phyloP scores from a whole-genome alignment of 2,888 invertebrate genomes.

The Liopterus haemorrhoidalis region DNA sequence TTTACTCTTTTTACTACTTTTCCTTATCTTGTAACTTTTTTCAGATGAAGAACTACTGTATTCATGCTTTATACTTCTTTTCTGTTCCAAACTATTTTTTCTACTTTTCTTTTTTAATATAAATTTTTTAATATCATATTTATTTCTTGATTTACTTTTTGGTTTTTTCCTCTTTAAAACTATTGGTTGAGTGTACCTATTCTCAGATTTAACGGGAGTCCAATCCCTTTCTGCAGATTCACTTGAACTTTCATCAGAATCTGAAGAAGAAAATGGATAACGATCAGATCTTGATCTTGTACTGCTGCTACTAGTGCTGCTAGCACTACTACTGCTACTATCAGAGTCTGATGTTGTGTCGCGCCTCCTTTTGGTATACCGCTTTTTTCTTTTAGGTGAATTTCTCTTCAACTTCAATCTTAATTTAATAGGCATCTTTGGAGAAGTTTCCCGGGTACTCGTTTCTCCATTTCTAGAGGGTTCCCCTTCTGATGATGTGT shows the following conservation, averaged over 20 bases:
- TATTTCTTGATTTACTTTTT: constrained; percentile 11
- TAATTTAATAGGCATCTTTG: constrained; percentile 30
- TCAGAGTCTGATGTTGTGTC: constrained; percentile 13
- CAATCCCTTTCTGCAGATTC: background rate
- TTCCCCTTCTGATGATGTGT: constrained; percentile 18
- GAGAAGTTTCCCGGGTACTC: constrained; percentile 1
- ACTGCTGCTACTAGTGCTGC: constrained; percentile 8
- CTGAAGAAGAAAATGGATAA: constrained; percentile 9
- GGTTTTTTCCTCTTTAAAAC: constrained; percentile 13
- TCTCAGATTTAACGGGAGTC: background rate
- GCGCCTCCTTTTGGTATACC: too few species aligned
- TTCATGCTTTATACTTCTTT: constrained; percentile 11
- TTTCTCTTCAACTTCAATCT: constrained; percentile 35
- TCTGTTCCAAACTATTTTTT: constrained; percentile 1
- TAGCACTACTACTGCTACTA: constrained; percentile 12
- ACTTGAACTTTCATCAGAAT: constrained; percentile 1
- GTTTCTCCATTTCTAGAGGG: constrained; percentile 2
- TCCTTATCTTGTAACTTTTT: background rate
- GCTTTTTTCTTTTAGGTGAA: constrained; percentile 1
- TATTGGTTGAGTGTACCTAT: constrained; percentile 12
- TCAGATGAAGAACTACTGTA: background rate
- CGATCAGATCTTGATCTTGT: constrained; percentile 13
- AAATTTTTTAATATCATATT: constrained; percentile 10
- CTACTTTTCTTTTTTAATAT: constrained; percentile 4
- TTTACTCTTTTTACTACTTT: background rate